A percentile compares a stretch with the other conserved stretches of the same genome.
Evolutionary conservation across 2,113 vertebrate genomes (phyloP).

Genomic region (Callipepla californica): DNA sequence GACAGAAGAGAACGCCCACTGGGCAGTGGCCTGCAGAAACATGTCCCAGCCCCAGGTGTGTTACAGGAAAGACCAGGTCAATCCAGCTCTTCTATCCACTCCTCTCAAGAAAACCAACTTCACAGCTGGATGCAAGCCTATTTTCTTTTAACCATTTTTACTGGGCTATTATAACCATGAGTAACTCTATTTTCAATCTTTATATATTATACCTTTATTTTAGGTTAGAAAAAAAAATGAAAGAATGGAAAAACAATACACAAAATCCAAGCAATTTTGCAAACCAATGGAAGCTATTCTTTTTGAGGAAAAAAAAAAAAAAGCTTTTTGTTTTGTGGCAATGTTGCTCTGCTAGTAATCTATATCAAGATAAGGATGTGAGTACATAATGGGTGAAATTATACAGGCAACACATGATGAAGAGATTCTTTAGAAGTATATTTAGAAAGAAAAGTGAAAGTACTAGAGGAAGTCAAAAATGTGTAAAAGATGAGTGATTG

Average conservation of each 20-base stretch:
- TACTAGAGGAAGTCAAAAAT: neutral
- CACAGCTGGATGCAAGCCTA: neutral
- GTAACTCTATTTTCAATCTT: neutral
- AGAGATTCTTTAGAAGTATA: neutral
- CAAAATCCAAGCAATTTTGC: neutral
- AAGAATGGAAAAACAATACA: neutral
- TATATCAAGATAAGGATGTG: neutral
- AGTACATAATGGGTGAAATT: neutral
- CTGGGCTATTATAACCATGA: neutral
- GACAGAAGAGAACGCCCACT: neutral
- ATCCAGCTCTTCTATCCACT: neutral
- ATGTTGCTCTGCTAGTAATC: neutral
- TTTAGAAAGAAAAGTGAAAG: neutral
- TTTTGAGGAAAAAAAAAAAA: neutral
- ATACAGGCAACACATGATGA: neutral
- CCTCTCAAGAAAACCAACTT: neutral
- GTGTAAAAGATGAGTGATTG: neutral
- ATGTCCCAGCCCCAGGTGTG: accelerated
- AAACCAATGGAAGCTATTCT: neutral
- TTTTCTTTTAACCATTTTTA: neutral
- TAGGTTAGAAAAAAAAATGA: neutral
- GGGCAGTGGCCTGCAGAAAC: neutral
- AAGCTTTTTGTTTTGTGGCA: accelerated
- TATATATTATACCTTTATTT: neutral
- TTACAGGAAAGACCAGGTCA: neutral